These are phyloP conservation scores for Hormaphis cornu DNA, from an alignment of 1,140 invertebrate species.

Conservation along the genomic window DNA sequence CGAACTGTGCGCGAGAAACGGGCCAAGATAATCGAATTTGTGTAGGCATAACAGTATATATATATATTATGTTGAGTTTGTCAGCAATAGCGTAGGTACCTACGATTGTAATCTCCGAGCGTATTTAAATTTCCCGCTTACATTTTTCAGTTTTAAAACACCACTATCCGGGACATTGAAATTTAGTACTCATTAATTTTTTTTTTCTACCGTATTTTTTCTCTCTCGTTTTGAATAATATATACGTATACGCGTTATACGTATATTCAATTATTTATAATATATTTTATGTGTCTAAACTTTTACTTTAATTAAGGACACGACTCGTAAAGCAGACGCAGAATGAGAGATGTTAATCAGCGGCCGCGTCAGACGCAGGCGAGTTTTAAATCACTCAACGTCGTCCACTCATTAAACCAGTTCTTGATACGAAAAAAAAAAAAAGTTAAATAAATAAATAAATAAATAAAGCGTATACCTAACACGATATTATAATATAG, in stretches of 20 bases:
- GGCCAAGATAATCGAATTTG: too few species aligned
- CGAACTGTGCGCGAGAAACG: too few species aligned
- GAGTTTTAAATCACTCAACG: conserved; percentile 32
- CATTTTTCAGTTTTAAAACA: conserved; percentile 8
- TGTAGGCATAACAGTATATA: too few species aligned
- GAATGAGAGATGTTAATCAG: conserved; percentile 31
- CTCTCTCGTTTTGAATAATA: background rate
- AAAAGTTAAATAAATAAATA: background rate
- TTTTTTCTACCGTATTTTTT: background rate
- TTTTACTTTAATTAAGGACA: conserved; percentile 33
- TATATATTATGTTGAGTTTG: background rate
- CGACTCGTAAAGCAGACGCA: conserved; percentile 20
- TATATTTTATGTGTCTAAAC: conserved; percentile 21
- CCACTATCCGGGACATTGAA: conserved; percentile 15
- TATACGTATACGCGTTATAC: too few species aligned
- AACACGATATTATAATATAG: too few species aligned
- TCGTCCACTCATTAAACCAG: conserved; percentile 29
- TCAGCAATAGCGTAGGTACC: conserved; percentile 4
- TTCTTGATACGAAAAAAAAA: conserved; percentile 12
- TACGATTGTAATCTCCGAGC: background rate
- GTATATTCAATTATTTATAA: background rate
- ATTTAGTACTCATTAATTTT: conserved; percentile 31
- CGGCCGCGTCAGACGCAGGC: conserved; percentile 20
- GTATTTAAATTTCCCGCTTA: background rate
- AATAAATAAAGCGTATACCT: background rate